A percentile compares a stretch with the other conserved stretches of the same genome.
phyloP scores from a whole-genome alignment of 2,113 vertebrate species.

The Balaeniceps rex region DNA sequence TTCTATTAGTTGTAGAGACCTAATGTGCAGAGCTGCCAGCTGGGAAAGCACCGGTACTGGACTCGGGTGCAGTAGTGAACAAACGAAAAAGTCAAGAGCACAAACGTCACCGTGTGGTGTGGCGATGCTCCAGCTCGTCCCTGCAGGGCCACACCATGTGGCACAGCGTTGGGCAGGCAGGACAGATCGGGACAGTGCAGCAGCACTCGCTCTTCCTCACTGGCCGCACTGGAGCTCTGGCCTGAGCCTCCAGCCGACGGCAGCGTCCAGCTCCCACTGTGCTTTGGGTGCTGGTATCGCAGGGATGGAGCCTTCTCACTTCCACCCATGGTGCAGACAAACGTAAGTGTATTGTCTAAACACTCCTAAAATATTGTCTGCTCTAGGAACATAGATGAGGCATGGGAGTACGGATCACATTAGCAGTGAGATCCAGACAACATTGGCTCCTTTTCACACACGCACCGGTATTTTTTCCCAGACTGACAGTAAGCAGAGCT shows the following conservation, averaged over 20 bases:
- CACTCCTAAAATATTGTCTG: not conserved
- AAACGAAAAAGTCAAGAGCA: not conserved
- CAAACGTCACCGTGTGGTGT: fast-evolving
- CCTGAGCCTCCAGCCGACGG: not conserved
- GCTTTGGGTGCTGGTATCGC: not conserved
- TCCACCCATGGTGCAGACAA: not conserved
- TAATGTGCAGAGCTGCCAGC: not conserved
- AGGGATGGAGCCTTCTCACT: not conserved
- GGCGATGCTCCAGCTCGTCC: not conserved
- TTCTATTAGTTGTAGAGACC: not conserved
- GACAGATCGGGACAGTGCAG: not conserved
- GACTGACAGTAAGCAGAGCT: not conserved
- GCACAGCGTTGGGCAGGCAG: not conserved
- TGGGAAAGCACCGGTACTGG: not conserved
- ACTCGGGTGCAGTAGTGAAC: not conserved
- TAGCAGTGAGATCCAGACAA: not conserved
- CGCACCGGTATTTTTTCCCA: not conserved
- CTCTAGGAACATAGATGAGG: not conserved
- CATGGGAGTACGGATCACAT: not conserved
- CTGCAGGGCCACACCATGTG: not conserved
- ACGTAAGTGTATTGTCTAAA: not conserved
- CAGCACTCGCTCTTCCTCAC: fast-evolving
- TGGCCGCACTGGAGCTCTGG: not conserved
- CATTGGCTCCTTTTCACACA: not conserved
- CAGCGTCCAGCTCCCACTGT: not conserved